Base-by-base conservation (phyloP, 1,140 invertebrate genomes). In the Cherax quadricarinatus region DNA sequence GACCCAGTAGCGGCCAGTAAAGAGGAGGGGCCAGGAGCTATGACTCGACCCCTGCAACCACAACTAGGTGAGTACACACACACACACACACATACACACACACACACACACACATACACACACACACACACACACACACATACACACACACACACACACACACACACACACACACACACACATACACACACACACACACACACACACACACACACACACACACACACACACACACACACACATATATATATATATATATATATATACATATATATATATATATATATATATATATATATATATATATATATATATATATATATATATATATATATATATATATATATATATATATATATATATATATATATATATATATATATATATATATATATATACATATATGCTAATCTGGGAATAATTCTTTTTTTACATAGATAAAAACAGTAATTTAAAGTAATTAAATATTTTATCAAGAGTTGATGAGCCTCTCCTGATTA, bases 281-380 rank as follows among this genome's bases (percentile, higher is more conserved):
- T 53, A 48, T 78, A 75, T 87, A 79, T 79, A 75, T 87, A 57
- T 87, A 79, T 87, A 79, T 87, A 79, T 87, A 79, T 75, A 0
- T 73, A 51, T 87, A 87, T 87, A 87, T 87, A 87, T 75, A 87
- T 87, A 87, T 87, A 87, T 87, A 87, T 51, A 87, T 75, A 87
- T 87, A 75, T 51, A 86, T 70, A 86, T 86, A 86, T 86, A 86
- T 86, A 86, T 86, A 62, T 86, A 86, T 86, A 86, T 86, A 86
- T 86, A 86, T 66, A 62, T 86, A 86, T 86, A 86, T 66, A 86
- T 66, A 41, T 86, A 30, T 86, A 14, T 57, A 57, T 57, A 57
- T 57, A 57, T 57, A 51, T 82, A 84, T 84, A 84, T 84, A 84
- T 84, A 84, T 84, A 84, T 84, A 62, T 84, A 30, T 84, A 30